Conservation (phyloP, 2,113 vertebrate genomes). For the Dicrurus megarhynchus region DNA sequence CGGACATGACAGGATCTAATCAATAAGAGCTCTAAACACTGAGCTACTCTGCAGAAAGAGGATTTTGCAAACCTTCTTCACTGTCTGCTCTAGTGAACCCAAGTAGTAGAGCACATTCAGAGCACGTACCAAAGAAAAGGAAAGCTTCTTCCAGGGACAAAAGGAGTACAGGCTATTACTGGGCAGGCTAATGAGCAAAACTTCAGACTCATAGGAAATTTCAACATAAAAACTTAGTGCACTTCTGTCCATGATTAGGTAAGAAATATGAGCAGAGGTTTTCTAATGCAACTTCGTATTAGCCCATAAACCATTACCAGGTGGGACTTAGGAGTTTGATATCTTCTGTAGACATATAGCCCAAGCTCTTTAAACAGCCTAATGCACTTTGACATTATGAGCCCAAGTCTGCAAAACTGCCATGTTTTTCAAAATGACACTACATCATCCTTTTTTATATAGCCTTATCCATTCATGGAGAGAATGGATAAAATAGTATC, state of each 20-base stretch:
- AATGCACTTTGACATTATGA: background rate
- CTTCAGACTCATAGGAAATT: background rate
- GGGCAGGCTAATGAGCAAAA: background rate
- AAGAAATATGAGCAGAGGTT: background rate
- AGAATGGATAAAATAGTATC: background rate
- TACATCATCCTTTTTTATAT: background rate
- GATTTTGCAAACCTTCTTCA: background rate
- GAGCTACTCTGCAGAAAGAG: background rate
- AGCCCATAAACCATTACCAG: background rate
- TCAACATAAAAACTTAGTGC: background rate
- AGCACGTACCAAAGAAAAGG: background rate
- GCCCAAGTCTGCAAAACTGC: background rate
- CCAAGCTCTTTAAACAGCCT: background rate
- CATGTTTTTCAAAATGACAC: background rate
- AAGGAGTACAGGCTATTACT: background rate
- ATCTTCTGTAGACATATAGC: background rate
- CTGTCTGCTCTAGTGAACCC: background rate
- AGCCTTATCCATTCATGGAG: background rate
- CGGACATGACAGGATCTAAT: background rate
- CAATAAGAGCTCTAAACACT: background rate
- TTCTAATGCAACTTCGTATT: background rate
- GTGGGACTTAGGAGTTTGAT: background rate
- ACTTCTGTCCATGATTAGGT: background rate
- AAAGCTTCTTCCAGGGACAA: background rate
- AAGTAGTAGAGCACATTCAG: background rate